phyloP scores from a whole-genome alignment of 2,797 vertebrate species.

The Brotula barbata region DNA sequence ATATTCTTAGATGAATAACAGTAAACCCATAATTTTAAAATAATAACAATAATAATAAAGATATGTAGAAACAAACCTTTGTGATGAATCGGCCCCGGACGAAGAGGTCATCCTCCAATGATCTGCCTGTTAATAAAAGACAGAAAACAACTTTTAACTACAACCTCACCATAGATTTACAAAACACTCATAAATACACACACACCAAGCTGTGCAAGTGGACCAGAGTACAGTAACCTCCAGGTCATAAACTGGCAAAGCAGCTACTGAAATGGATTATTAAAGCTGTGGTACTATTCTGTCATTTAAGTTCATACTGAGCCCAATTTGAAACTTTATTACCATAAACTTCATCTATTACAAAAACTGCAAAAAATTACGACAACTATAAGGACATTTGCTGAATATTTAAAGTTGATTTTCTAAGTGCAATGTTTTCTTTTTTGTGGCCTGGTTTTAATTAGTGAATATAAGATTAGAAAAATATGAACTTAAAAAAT shows the following conservation, averaged over 20 bases:
- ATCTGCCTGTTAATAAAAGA: slow-evolving; percentile 49
- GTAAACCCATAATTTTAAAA: not conserved
- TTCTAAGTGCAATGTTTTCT: not conserved
- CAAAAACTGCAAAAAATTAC: slow-evolving; percentile 22
- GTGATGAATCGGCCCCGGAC: slow-evolving; percentile 12
- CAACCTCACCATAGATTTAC: slow-evolving; percentile 12
- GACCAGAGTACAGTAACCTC: slow-evolving; percentile 45
- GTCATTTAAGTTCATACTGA: slow-evolving; percentile 60
- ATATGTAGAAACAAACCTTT: slow-evolving; percentile 37
- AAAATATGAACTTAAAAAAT: not conserved
- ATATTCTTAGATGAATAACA: slow-evolving; percentile 1
- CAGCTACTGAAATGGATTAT: slow-evolving; percentile 62
- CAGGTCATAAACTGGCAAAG: slow-evolving; percentile 64
- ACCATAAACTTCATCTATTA: slow-evolving; percentile 16
- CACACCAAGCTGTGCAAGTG: slow-evolving; percentile 33
- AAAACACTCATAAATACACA: slow-evolving; percentile 22
- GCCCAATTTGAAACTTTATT: slow-evolving; percentile 47
- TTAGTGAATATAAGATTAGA: slow-evolving; percentile 17
- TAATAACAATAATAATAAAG: slow-evolving; percentile 27
- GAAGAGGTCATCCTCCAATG: slow-evolving; percentile 12
- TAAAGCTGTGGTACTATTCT: slow-evolving; percentile 60
- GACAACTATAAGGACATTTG: slow-evolving; percentile 9
- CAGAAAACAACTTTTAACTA: slow-evolving; percentile 32
- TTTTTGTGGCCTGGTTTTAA: not conserved
- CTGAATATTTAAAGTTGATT: not conserved